Base-by-base conservation (phyloP, 30 jellyfish, hydroid and myxozoan genomes). In the Morbakka virulenta region DNA sequence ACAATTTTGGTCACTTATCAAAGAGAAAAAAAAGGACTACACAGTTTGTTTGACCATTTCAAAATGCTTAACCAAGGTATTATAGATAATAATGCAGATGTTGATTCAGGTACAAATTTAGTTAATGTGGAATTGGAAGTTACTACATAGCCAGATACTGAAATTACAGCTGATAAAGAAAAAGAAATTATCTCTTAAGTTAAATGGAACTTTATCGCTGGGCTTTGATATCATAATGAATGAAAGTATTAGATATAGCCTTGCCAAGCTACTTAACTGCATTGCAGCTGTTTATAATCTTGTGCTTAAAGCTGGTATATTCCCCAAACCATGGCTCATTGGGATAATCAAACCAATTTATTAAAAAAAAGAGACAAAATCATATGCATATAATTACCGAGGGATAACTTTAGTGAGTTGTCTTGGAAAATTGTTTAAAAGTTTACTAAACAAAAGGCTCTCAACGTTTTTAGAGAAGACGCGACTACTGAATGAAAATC, bases 381-480 rank as follows among this genome's bases (percentile, higher is more conserved):
- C 6, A 20, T 0, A 68, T 68, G 63, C 80, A 68, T 22, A 35
- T 2, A 68, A 0, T 33, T 68, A 68, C 28, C 25, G 50, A 35
- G 80, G 80, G 2, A 68, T 68, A 30, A 68, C 80, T 1, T n/a
- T 68, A 34, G 80, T 3, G 0, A 31, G 80, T 24, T 68, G 66
- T 34, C 80, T 68, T 68, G 80, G 80, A 23, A 68, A 68, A 35
- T 34, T 68, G 14, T 68, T 68, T 68, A 31, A 65, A 22, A 36
- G 80, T 32, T 3, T 68, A 2, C 14, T 68, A 41, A 68, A 68
- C 30, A 68, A 68, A 68, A 30, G 80, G 28, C 67, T 68, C 0
- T 68, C 80, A 2, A 1, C 4, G 17, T 68, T 68, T 68, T 34
- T 68, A 24, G 67, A 68, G 47, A 32, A 17, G 28, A 68, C 35